These are phyloP conservation scores for Rhinatrema bivittatum DNA, from an alignment of 2,797 vertebrate genomes.

Conservation along the genomic window DNA sequence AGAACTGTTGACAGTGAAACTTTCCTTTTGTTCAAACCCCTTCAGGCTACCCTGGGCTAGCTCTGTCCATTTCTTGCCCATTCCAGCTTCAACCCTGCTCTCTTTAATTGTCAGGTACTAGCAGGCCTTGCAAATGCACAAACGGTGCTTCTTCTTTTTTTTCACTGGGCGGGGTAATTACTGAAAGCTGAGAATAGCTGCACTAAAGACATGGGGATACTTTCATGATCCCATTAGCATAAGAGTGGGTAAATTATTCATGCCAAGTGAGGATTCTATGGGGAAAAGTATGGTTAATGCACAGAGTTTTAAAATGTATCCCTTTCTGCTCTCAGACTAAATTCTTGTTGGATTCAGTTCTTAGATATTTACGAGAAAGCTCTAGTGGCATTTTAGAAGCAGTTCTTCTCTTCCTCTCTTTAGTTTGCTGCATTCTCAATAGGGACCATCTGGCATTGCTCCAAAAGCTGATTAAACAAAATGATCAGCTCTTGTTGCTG, in stretches of 20 bases:
- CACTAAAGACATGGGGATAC: slow-evolving; percentile 86
- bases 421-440: slow-evolving; percentile 65
- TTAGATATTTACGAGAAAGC: slow-evolving; percentile 94
- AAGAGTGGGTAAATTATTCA: slow-evolving; percentile 99
- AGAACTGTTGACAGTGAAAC: slow-evolving; percentile 18
- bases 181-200: slow-evolving; percentile 94
- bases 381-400: slow-evolving; percentile 76
- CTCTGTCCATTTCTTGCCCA: slow-evolving; percentile 38
- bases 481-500: slow-evolving; percentile 88
- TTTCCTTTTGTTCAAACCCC: slow-evolving; percentile 3
- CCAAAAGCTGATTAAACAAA: slow-evolving; percentile 98
- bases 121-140: no score
- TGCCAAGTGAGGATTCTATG: slow-evolving; percentile 96
- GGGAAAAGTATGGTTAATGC: slow-evolving; percentile 99
- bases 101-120: slow-evolving; percentile 57
- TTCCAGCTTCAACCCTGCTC: slow-evolving; percentile 50
- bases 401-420: slow-evolving; percentile 62
- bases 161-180: slow-evolving; percentile 83
- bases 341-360: slow-evolving; percentile 97
- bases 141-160: no score
- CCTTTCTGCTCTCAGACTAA: slow-evolving; percentile 85
- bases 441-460: slow-evolving; percentile 92
- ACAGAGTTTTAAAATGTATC: slow-evolving; percentile 99
- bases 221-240: slow-evolving; percentile 99
- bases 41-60: slow-evolving; percentile 15